Evolutionary conservation across 2,113 vertebrate genomes (phyloP).

Genomic region (Bubalus kerabau): DNA sequence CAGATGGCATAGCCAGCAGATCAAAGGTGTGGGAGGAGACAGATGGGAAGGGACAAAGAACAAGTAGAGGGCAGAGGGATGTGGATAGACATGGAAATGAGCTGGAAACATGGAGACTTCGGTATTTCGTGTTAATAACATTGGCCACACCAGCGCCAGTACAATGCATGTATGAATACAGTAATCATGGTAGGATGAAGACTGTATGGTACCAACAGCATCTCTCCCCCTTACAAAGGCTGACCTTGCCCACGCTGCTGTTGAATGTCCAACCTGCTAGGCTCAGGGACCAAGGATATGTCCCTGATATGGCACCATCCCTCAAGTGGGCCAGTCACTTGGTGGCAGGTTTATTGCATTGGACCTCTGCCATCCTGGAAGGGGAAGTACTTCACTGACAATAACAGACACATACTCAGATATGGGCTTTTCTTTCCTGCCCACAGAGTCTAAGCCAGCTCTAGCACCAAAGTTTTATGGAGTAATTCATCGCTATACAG

Average conservation of each 20-base stretch:
- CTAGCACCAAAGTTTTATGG: background rate
- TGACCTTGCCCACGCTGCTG: background rate
- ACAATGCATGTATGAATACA: background rate
- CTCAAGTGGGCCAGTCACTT: background rate
- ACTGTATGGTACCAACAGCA: background rate
- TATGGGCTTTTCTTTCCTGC: background rate
- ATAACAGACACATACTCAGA: background rate
- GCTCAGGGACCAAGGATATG: background rate
- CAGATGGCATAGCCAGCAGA: background rate
- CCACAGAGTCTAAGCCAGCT: background rate
- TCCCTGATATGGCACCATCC: background rate
- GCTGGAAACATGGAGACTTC: too few species aligned
- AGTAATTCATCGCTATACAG: background rate
- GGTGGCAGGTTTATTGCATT: background rate
- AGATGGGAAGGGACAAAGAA: background rate
- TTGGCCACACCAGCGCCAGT: background rate
- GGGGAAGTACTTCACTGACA: background rate
- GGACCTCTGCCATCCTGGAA: background rate
- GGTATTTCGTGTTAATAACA: background rate
- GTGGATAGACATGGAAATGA: background rate
- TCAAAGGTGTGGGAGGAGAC: background rate
- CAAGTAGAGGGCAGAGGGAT: background rate
- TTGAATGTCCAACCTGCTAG: background rate
- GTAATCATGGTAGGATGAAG: background rate
- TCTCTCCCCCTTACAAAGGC: background rate